Conservation (phyloP, 2,113 vertebrate species). For the Zapornia atra region DNA sequence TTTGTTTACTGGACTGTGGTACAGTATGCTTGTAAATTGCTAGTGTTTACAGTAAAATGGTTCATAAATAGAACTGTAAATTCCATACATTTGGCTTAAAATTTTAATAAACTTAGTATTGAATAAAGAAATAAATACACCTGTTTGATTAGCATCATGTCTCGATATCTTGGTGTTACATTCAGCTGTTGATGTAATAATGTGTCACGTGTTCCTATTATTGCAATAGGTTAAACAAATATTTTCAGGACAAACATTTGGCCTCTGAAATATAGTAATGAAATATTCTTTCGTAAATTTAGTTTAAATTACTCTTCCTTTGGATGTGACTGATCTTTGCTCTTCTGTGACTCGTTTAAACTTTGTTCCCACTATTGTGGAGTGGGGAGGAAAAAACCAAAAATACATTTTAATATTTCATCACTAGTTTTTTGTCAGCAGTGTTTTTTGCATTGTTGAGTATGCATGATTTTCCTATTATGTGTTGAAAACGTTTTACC, state of each 20-base stretch:
- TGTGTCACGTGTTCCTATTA: neutral
- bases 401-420: neutral
- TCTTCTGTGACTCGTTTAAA: neutral
- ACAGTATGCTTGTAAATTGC: neutral
- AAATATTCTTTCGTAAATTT: neutral
- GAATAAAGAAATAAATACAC: neutral
- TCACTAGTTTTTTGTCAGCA: neutral
- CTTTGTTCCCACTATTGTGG: neutral
- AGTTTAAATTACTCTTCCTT: neutral
- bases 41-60: neutral
- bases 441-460: neutral
- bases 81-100: neutral
- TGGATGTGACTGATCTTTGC: neutral
- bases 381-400: neutral
- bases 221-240: neutral
- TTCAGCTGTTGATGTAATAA: neutral
- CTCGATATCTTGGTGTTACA: neutral
- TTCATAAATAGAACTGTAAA: neutral
- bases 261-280: neutral
- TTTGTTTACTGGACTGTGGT: neutral
- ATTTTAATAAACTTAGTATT: neutral
- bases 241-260: neutral
- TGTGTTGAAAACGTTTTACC: neutral
- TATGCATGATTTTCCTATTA: neutral
- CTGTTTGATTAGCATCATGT: neutral